Conservation (phyloP, 2,113 vertebrate genomes). For the Xenus cinereus region DNA sequence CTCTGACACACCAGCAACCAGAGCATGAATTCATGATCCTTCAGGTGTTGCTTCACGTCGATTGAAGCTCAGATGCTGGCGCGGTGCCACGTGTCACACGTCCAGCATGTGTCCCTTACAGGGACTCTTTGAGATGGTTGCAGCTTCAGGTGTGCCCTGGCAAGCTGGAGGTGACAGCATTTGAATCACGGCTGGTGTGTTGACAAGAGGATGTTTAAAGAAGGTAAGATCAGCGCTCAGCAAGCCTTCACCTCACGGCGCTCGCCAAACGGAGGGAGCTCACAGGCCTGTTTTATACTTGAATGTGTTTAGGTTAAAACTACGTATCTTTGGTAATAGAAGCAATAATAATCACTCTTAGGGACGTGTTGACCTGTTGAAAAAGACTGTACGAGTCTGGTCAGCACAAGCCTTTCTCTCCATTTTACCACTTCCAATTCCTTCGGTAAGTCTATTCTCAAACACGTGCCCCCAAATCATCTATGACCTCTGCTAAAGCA, state of each 20-base stretch:
- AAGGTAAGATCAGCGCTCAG: background rate
- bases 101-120: background rate
- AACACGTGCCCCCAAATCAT: background rate
- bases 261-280: background rate
- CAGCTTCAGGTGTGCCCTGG: background rate
- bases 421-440: background rate
- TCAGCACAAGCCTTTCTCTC: background rate
- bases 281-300: background rate
- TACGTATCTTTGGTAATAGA: background rate
- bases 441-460: background rate
- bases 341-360: background rate
- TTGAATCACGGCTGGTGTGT: background rate
- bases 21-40: background rate
- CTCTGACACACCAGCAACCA: background rate
- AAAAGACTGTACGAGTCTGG: background rate
- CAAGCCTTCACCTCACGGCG: background rate
- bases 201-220: background rate
- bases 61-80: background rate
- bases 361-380: background rate
- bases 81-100: background rate
- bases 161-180: background rate
- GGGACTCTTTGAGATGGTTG: background rate
- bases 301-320: background rate
- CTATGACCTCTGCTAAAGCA: background rate
- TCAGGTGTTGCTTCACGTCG: background rate